Evolutionary conservation across 2,113 vertebrate species (phyloP), one percentile per base, ranked within the genome.

Genomic region (Neogale vison): DNA sequence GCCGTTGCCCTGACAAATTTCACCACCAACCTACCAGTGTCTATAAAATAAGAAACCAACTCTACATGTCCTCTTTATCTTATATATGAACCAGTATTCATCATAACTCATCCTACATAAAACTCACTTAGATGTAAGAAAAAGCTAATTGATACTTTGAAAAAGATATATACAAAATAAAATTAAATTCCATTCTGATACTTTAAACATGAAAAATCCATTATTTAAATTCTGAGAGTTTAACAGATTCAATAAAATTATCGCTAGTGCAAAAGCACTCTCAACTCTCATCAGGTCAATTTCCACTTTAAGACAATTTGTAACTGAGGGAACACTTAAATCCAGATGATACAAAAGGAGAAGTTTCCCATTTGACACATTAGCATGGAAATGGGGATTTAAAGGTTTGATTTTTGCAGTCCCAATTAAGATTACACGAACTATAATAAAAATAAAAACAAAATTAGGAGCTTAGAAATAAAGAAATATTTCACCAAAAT

Each of bases 221-320:
- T 47, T 74, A 80, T 55, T 94, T 81, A 96, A 85, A 45, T 91
- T 90, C 36, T 59, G 57, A 96, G 29, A 95, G 55, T 90, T 81
- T 76, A 88, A 93, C 2, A 81, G 90, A 85, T 76, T 55, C 31
- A 91, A 50, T 91, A 74, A 74, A 95, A 23, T 84, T 96, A 57
- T 45, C 6, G 6, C 90, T 31, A 76, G 7, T 71, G 15, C 4
- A 71, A 87, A 96, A 69, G 31, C 65, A 89, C 17, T 72, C 10
- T 86, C 79, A 69, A 34, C 0, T 91, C n/a, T 88, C 4, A 26
- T 89, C 23, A 42, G 14, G 47, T 57, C 42, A 9, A 91, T 94
- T 96, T 87, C 7, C 34, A 55, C n/a, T 85, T 85, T 76, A 88
- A 93, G 42, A 52, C 10, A 89, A 81, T 63, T 79, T 63, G 29